phyloP scores from a whole-genome alignment of 2,797 vertebrate genomes.

The Notamacropus eugenii region DNA sequence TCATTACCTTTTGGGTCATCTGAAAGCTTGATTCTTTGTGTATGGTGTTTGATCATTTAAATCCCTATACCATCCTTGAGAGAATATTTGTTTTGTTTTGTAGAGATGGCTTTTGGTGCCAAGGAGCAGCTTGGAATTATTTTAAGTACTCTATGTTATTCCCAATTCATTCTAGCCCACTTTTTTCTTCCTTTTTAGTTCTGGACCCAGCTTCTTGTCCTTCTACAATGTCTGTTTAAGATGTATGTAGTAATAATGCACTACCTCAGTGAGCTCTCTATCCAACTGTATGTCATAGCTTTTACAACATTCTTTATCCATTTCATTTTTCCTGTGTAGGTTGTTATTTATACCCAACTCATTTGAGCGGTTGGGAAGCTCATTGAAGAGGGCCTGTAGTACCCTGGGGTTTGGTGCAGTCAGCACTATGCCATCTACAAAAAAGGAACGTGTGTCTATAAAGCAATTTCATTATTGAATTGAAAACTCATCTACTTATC shows the following conservation, averaged over 20 bases:
- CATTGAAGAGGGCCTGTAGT: neutral
- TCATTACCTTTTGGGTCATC: neutral
- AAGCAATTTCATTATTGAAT: conserved; percentile 34
- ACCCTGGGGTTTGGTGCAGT: neutral
- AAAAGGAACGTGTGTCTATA: neutral
- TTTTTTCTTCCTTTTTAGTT: neutral
- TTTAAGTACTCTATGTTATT: neutral
- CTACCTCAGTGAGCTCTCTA: neutral
- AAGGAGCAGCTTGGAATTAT: neutral
- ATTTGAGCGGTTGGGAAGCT: neutral
- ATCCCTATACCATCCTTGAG: neutral
- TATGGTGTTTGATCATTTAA: neutral
- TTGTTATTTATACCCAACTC: neutral
- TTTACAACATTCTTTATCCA: neutral
- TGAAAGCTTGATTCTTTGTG: neutral
- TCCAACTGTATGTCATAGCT: neutral
- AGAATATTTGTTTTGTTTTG: neutral
- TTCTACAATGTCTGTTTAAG: neutral
- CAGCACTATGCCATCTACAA: neutral
- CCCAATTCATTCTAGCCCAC: neutral
- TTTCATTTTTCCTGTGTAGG: neutral
- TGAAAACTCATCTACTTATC: neutral
- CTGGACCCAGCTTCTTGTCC: neutral
- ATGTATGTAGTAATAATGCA: neutral
- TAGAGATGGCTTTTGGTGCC: neutral